Conservation (phyloP, 2,113 vertebrate genomes). For the Campylorhamphus procurvoides region DNA sequence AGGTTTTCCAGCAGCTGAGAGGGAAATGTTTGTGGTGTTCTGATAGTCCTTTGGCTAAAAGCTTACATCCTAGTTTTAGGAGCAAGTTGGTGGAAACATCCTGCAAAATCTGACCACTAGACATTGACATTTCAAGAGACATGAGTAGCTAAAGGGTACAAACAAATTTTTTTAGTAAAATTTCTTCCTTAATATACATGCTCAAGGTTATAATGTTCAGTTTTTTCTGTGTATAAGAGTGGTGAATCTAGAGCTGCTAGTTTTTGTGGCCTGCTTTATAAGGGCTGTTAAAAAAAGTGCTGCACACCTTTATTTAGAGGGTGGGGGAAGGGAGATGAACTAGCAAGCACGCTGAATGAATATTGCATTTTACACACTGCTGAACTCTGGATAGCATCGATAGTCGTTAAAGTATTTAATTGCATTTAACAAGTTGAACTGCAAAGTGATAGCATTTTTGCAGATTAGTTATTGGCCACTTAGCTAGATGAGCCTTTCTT, state of each 20-base stretch:
- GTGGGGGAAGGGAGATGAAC: neutral
- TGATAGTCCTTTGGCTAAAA: neutral
- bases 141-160: neutral
- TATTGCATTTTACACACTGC: neutral
- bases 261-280: neutral
- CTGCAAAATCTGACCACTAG: neutral
- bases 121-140: neutral
- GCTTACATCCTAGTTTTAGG: neutral
- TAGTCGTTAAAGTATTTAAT: neutral
- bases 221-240: neutral
- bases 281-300: neutral
- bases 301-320: neutral
- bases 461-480: neutral
- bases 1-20: neutral
- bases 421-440: neutral
- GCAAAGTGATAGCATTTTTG: neutral
- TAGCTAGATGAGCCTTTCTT: neutral
- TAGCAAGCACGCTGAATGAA: neutral
- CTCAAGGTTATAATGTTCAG: rapidly evolving
- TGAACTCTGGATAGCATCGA: neutral
- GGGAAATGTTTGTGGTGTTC: neutral
- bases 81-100: neutral
- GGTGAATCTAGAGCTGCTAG: neutral
- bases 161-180: neutral
- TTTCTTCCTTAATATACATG: neutral